These are phyloP conservation scores for Magallana ariakensis DNA, from an alignment of 1,140 invertebrate genomes.

Conservation along the genomic window DNA sequence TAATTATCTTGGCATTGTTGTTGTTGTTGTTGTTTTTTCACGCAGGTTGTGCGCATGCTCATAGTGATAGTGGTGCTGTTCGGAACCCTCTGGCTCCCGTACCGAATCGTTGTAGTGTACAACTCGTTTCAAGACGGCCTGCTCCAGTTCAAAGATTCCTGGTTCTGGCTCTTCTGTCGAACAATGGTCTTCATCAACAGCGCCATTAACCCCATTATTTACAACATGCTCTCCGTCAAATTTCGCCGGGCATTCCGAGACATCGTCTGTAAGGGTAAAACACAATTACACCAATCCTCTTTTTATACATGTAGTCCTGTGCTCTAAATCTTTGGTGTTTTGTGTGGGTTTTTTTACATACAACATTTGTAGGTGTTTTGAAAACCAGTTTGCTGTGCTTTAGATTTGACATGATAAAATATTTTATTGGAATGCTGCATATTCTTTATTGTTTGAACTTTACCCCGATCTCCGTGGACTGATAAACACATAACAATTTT, in stretches of 20 bases:
- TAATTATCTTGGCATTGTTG: no score
- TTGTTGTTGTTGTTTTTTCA: slow-evolving; percentile 26
- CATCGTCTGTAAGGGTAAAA: slow-evolving; percentile 71
- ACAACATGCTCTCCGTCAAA: slow-evolving; percentile 84
- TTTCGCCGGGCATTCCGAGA: slow-evolving; percentile 82
- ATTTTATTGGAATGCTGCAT: background rate
- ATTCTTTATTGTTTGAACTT: background rate
- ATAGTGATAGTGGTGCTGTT: slow-evolving; percentile 84
- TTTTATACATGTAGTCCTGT: no score
- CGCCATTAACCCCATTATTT: slow-evolving; percentile 84
- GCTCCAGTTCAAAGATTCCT: slow-evolving; percentile 82
- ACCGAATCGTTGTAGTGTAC: slow-evolving; percentile 84
- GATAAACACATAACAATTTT: background rate
- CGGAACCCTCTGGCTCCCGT: slow-evolving; percentile 84
- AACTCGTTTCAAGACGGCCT: slow-evolving; percentile 82
- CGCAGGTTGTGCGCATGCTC: slow-evolving; percentile 85
- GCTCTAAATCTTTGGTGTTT: no score
- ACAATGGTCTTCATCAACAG: slow-evolving; percentile 85
- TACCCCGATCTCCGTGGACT: background rate
- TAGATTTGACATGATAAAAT: background rate
- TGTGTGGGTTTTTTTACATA: background rate
- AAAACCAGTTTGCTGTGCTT: background rate
- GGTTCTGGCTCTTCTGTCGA: slow-evolving; percentile 85
- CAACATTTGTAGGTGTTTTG: background rate
- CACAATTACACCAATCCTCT: no score